Evolutionary conservation across 2,797 vertebrate species (phyloP), one percentile per base, ranked within the genome.

Genomic region (Octomys mimax): DNA sequence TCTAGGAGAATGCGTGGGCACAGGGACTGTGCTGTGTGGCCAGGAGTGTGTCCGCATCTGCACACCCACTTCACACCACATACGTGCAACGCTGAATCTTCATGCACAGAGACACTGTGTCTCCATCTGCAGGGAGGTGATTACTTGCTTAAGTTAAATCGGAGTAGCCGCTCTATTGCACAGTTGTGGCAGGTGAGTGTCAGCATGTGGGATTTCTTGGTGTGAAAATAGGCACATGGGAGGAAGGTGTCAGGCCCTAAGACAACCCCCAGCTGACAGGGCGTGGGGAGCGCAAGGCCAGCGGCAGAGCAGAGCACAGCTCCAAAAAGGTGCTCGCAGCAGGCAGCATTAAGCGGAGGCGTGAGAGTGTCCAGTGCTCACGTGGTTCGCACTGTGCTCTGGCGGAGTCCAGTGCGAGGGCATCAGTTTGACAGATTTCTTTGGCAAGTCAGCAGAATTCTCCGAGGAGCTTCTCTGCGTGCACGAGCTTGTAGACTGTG

Each of bases 91-190:
- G 49, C 46, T 39, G 36, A 42, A n/a, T 82, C 62, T 82, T 24
- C n/a, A 2, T 0, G 16, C 6, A 70, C 11, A 66, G 28, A 42
- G 21, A 26, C 42, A 39, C 24, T 59, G 83, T 54, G 2, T 75
- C 79, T 79, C 82, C 33, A 3, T 31, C 13, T 75, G 42, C n/a
- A 18, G 14, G 87, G 31, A 86, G 54, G 39, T 31, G 85, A 62
- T 46, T 54, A 86, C 66, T 93, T 88, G 39, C 42, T 95, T 87
- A 84, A 82, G 54, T 94, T 94, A 77, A 89, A 85, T 21, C 61
- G 18, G 28, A 83, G 59, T 46, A 68, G 28, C 21, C 78, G 13
- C 57, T 87, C 84, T 36, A 70, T 85, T 79, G 73, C 62, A 36
- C 94, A 92, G 83, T 73, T 64, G 62, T 16, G 77, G 54, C 75